Percentiles rank a stretch among this genome's conserved stretches.
phyloP scores from a whole-genome alignment of 2,888 invertebrate species.

The Protonemura montana region DNA sequence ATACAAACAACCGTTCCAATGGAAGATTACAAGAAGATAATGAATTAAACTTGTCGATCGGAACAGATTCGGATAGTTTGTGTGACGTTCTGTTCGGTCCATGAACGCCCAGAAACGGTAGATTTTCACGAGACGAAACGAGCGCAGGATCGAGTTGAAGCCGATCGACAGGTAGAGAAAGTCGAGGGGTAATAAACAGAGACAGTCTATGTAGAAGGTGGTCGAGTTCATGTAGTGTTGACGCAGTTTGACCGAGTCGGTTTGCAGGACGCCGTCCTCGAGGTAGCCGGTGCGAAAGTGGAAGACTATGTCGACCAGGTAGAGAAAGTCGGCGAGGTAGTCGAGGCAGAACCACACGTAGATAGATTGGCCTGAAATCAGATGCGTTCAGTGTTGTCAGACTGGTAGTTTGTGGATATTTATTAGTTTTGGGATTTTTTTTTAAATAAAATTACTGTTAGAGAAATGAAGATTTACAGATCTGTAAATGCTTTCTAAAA shows the following conservation, averaged over 20 bases:
- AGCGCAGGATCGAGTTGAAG: constrained; percentile 93
- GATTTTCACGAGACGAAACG: constrained; percentile 95
- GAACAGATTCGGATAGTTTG: constrained; percentile 98
- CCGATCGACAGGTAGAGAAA: constrained; percentile 98
- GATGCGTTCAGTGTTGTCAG: neutral
- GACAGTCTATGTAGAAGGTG: constrained; percentile 97
- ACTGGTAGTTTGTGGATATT: no score
- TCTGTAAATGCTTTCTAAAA: no score
- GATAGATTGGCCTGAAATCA: constrained; percentile 76
- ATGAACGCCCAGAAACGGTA: constrained; percentile 98
- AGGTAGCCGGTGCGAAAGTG: constrained; percentile 97
- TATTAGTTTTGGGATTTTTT: no score
- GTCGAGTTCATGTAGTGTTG: constrained; percentile 98
- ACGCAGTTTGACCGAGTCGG: constrained; percentile 90
- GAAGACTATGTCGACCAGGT: constrained; percentile 94
- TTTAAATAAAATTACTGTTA: no score
- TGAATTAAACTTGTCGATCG: constrained; percentile 91
- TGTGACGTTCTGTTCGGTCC: constrained; percentile 97
- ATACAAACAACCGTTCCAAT: constrained; percentile 99
- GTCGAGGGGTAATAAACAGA: constrained; percentile 96
- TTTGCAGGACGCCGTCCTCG: constrained; percentile 97
- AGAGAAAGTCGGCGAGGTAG: constrained; percentile 95
- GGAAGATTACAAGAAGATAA: constrained; percentile 97
- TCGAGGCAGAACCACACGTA: constrained; percentile 97
- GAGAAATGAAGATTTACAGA: no score